phyloP scores from a whole-genome alignment of 2,888 invertebrate genomes.

The Crioceris asparagi region DNA sequence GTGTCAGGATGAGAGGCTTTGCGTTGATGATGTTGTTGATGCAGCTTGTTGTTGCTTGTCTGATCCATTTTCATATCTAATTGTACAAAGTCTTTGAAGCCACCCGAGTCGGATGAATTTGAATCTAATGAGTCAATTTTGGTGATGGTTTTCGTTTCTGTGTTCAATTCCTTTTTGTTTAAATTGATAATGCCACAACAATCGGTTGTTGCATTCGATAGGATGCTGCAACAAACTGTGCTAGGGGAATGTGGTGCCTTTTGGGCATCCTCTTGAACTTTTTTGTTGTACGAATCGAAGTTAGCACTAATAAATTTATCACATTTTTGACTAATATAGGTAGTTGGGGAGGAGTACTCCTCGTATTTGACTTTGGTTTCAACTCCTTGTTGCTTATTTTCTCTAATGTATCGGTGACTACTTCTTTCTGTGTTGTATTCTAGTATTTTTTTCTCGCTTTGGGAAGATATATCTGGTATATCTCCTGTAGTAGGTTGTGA shows the following conservation, averaged over 20 bases:
- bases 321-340: constrained; percentile 30
- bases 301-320: constrained; percentile 29
- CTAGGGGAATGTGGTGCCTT: constrained; percentile 37
- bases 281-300: constrained; percentile 26
- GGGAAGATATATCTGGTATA: constrained; percentile 11
- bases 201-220: constrained; percentile 37
- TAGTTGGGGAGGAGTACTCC: constrained; percentile 19
- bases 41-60: constrained; percentile 17
- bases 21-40: constrained; percentile 27
- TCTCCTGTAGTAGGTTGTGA: constrained; percentile 11
- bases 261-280: constrained; percentile 23
- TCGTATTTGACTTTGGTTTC: constrained; percentile 24
- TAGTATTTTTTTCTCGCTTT: constrained; percentile 14
- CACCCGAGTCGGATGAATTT: constrained; percentile 39
- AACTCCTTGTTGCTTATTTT: constrained; percentile 16
- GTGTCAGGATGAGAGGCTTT: constrained; percentile 35
- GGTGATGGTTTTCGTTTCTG: constrained; percentile 30
- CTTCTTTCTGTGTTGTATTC: neutral
- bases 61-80: constrained; percentile 25
- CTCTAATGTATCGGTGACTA: too few species aligned
- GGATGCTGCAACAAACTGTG: constrained; percentile 38
- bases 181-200: constrained; percentile 38
- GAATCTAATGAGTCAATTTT: constrained; percentile 38
- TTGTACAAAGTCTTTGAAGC: constrained; percentile 39
- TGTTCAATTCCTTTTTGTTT: constrained; percentile 33